Conservation (phyloP, 2,888 invertebrate genomes). For the Lacanobia oleracea region DNA sequence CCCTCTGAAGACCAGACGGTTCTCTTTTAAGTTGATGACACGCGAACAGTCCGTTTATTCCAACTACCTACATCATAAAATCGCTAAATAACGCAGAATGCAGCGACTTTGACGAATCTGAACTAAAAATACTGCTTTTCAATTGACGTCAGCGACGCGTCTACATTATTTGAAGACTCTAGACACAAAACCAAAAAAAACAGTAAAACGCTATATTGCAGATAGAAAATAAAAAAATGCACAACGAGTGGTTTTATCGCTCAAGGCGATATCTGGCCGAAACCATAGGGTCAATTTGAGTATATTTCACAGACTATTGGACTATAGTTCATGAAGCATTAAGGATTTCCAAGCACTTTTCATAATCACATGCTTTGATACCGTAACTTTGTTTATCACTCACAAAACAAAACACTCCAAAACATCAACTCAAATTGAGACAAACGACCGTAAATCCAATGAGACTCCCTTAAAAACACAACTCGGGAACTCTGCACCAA, state of each 20-base stretch:
- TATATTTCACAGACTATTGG: neutral
- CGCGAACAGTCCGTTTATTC: no score
- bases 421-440: constrained; percentile 50
- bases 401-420: constrained; percentile 32
- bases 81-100: no score
- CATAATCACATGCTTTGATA: neutral
- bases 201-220: neutral
- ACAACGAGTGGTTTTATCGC: no score
- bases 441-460: constrained; percentile 50
- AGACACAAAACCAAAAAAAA: no score
- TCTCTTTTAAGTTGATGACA: no score
- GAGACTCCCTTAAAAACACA: constrained; percentile 35
- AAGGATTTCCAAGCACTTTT: neutral
- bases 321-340: neutral
- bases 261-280: neutral
- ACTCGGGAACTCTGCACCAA: constrained; percentile 33
- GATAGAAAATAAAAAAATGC: neutral
- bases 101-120: no score
- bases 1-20: no score
- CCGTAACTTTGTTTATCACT: neutral
- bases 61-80: no score
- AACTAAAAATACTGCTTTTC: neutral
- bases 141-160: no score
- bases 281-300: neutral
- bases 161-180: neutral